phyloP scores from a whole-genome alignment of 2,113 vertebrate genomes.

The Nanger granti region DNA sequence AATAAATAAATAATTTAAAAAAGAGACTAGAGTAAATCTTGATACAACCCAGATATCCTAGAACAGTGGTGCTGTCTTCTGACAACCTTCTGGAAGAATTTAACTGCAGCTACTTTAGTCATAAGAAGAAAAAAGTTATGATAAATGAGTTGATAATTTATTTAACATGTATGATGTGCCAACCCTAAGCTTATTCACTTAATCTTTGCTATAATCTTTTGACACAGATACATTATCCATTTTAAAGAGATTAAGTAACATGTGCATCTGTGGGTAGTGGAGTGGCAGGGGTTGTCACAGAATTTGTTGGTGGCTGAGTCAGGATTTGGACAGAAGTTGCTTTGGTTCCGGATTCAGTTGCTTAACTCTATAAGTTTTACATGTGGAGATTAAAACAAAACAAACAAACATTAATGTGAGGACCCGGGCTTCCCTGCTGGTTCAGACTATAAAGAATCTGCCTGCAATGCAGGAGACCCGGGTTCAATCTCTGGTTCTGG shows the following conservation, averaged over 20 bases:
- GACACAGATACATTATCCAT: background rate
- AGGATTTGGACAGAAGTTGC: background rate
- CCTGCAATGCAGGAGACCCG: background rate
- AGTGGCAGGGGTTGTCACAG: background rate
- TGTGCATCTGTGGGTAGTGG: background rate
- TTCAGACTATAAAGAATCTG: background rate
- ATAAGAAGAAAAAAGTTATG: background rate
- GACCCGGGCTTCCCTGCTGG: background rate
- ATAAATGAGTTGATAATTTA: background rate
- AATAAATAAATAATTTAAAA: background rate
- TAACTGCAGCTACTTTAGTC: background rate
- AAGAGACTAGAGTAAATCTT: background rate
- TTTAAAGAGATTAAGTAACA: background rate
- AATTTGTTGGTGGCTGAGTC: background rate
- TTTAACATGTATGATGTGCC: background rate
- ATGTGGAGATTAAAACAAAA: background rate
- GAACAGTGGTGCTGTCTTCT: background rate
- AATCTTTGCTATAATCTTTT: background rate
- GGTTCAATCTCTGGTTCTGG: background rate
- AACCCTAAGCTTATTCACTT: background rate
- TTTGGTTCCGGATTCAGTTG: background rate
- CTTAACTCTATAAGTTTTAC: background rate
- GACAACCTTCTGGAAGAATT: background rate
- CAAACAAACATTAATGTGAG: background rate
- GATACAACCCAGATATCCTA: background rate